Base-by-base conservation (phyloP, 2,113 vertebrate genomes). In the Sakesphorus luctuosus region DNA sequence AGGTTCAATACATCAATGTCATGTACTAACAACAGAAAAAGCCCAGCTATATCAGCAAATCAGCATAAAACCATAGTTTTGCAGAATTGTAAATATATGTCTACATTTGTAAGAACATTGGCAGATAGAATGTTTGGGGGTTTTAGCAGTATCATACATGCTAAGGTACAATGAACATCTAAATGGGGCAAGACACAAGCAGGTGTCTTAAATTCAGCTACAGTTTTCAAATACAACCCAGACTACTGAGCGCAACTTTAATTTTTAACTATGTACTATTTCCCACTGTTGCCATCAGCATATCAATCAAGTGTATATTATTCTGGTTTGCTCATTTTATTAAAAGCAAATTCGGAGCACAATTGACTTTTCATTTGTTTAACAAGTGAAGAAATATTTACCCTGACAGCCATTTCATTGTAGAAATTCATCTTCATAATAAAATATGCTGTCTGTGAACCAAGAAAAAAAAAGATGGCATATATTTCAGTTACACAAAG, bases 381-480 rank as follows among this genome's bases (percentile, higher is more conserved):
- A 99, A 99, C 98, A 98, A 98, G 98, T 98, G 97, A 98, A 98
- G 98, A 98, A 98, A 99, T 99, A 99, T 99, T 99, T 99, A 99
- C 99, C 99, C 98, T 99, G 99, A 99, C 98, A 98, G 99, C 99
- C 99, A 99, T 99, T 98, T 98, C 98, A 97, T 99, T 98, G 98
- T 99, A 99, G 98, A 99, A 98, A 99, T 99, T 98, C 98, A 99
- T 99, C 99, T 99, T 99, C 99, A 99, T 99, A 98, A 98, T 98
- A 98, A 98, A 99, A 99, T 99, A 99, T 97, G 98, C 98, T 97
- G 97, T 98, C 99, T 99, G 99, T 97, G 98, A 99, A 99, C 97
- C 98, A 97, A 99, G 97, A 96, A 92, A 97, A 97, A 97, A 97
- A 97, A 97, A 98, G 97, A 98, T 93, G 97, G 98, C 97, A 98